Percentiles rank a stretch among this genome's conserved stretches.
Conservation (phyloP, 92 coral and sea anemone species). For the Epizoanthus scotinus region DNA sequence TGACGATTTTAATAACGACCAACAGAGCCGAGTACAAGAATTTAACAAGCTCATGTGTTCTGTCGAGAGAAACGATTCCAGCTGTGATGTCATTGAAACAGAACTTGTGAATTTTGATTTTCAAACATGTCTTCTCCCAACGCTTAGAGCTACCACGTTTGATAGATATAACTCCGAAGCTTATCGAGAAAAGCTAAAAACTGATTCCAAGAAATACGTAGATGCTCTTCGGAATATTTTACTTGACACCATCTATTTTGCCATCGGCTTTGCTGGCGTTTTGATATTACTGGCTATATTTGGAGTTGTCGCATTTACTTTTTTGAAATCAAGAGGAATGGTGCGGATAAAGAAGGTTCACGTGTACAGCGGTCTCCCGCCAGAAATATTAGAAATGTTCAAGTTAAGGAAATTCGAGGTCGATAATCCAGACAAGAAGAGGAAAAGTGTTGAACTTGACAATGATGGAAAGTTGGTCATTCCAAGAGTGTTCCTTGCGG, state of each 20-base stretch:
- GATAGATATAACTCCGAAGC: constrained; percentile 60
- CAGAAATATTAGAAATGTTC: constrained; percentile 57
- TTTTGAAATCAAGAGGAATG: constrained; percentile 81
- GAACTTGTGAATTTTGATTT: constrained; percentile 50
- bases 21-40: constrained; percentile 49
- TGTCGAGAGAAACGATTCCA: constrained; percentile 38
- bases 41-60: constrained; percentile 61
- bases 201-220: constrained; percentile 72
- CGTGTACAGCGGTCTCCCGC: constrained; percentile 68
- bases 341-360: constrained; percentile 63
- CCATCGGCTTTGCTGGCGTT: constrained; percentile 45
- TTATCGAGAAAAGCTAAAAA: constrained; percentile 66
- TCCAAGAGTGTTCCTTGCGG: constrained; percentile 45
- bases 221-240: constrained; percentile 75
- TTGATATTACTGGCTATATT: constrained; percentile 33
- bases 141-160: constrained; percentile 42
- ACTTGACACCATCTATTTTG: constrained; percentile 65
- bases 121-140: constrained; percentile 64
- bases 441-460: constrained; percentile 24
- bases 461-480: constrained; percentile 39
- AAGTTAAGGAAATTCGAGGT: constrained; percentile 32
- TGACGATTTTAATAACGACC: constrained; percentile 60
- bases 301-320: constrained; percentile 49
- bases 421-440: constrained; percentile 12
- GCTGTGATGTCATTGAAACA: constrained; percentile 31